Conservation (phyloP, 2,113 vertebrate species). For the Pardalotus punctatus region DNA sequence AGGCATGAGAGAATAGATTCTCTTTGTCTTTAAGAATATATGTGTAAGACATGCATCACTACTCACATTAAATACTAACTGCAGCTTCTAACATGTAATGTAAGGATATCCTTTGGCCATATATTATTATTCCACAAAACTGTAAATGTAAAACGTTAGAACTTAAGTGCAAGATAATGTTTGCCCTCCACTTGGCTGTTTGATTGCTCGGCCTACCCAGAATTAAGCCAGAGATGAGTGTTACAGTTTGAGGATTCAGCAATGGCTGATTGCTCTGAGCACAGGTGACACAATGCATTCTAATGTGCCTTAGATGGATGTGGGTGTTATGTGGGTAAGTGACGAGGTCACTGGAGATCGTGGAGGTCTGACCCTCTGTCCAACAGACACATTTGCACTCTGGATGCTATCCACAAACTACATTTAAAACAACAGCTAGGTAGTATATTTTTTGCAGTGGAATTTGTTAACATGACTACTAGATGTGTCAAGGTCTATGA, state of each 20-base stretch:
- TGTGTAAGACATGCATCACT: neutral
- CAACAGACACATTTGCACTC: neutral
- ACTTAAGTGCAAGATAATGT: neutral
- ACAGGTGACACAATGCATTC: neutral
- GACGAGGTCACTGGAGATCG: neutral
- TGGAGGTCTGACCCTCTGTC: neutral
- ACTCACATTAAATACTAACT: neutral
- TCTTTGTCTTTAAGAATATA: neutral
- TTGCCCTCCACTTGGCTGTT: neutral
- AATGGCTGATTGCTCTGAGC: neutral
- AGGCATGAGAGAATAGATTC: neutral
- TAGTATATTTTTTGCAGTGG: neutral
- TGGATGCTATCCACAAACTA: neutral
- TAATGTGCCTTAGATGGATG: neutral
- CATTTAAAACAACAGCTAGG: neutral
- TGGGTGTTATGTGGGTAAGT: neutral
- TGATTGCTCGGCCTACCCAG: neutral
- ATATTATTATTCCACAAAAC: neutral
- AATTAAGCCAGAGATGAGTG: neutral
- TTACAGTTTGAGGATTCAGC: neutral
- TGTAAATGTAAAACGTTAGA: neutral
- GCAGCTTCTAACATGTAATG: neutral
- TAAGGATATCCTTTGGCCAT: neutral
- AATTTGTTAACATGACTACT: neutral
- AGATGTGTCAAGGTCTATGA: neutral